Conservation (phyloP, 2,797 vertebrate species). For the Coreius guichenoti region DNA sequence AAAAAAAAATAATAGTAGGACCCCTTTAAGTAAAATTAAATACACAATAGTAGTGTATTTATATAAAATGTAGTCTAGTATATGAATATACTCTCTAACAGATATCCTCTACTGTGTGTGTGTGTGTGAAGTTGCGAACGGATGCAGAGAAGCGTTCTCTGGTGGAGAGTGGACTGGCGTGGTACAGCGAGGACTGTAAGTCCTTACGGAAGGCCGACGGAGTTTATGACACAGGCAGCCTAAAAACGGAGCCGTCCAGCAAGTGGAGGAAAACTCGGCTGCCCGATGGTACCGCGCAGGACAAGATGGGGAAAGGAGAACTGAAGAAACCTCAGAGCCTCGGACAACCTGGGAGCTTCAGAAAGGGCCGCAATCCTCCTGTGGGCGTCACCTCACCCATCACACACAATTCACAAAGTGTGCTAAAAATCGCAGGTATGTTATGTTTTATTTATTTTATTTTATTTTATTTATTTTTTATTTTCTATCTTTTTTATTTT, state of each 20-base stretch:
- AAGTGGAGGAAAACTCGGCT: slow-evolving; percentile 93
- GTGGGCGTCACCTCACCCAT: slow-evolving; percentile 96
- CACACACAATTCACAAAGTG: slow-evolving; percentile 91
- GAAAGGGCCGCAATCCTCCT: slow-evolving; percentile 90
- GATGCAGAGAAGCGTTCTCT: slow-evolving; percentile 97
- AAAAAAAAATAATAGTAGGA: too few species aligned
- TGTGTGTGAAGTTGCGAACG: slow-evolving; percentile 86
- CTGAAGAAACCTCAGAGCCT: slow-evolving; percentile 89
- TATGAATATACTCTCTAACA: neutral
- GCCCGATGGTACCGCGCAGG: slow-evolving; percentile 76
- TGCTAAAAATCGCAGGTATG: slow-evolving; percentile 92
- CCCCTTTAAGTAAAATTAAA: neutral
- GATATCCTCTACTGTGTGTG: slow-evolving; percentile 9
- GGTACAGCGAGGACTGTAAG: slow-evolving; percentile 95
- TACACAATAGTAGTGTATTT: neutral
- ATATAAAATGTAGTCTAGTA: neutral
- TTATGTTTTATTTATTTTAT: neutral
- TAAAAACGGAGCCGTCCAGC: slow-evolving; percentile 90
- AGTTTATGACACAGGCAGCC: slow-evolving; percentile 90
- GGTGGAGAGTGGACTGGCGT: slow-evolving; percentile 94
- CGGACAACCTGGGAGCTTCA: slow-evolving; percentile 85
- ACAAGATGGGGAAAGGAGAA: slow-evolving; percentile 79
- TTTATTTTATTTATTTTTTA: neutral
- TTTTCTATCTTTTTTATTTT: too few species aligned
- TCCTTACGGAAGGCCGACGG: slow-evolving; percentile 80